A percentile compares a stretch with the other conserved stretches of the same genome.
Evolutionary conservation across 2,113 vertebrate genomes (phyloP).

Genomic region (Malurus cyaneus): DNA sequence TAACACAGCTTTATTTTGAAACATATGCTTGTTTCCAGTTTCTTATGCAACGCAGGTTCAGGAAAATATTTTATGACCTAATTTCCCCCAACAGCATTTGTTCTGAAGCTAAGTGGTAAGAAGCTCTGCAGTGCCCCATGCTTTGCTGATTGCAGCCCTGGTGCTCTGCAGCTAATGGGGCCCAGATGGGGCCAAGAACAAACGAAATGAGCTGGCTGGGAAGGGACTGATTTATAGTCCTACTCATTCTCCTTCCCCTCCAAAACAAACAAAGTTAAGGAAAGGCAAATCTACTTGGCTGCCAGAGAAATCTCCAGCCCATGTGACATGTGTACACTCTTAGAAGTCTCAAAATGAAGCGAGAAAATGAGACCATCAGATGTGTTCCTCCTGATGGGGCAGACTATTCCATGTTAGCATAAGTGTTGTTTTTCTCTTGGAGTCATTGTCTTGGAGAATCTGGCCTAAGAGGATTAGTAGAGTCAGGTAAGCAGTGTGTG

Average conservation of each 20-base stretch:
- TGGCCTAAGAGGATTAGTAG: neutral
- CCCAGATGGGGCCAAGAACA: constrained; percentile 17
- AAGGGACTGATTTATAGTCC: constrained; percentile 31
- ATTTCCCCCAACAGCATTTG: neutral
- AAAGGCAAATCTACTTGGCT: neutral
- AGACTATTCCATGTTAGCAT: neutral
- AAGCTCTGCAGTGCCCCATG: neutral
- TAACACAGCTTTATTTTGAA: neutral
- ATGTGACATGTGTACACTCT: neutral
- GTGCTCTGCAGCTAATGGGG: constrained; percentile 13
- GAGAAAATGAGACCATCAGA: neutral
- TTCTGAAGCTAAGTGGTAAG: neutral
- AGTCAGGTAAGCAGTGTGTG: neutral
- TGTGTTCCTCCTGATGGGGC: neutral
- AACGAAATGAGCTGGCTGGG: neutral
- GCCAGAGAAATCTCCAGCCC: neutral
- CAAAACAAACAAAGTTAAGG: constrained; percentile 18
- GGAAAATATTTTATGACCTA: constrained; percentile 38
- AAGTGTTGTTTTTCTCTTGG: neutral
- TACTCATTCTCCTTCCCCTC: neutral
- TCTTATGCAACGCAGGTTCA: neutral
- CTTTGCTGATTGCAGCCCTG: constrained; percentile 3
- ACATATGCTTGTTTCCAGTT: neutral
- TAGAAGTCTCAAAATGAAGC: neutral
- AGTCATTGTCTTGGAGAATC: neutral